Base-by-base conservation (phyloP, 53 echinoderm and acorn worm genomes). In the Zoroaster sp. region DNA sequence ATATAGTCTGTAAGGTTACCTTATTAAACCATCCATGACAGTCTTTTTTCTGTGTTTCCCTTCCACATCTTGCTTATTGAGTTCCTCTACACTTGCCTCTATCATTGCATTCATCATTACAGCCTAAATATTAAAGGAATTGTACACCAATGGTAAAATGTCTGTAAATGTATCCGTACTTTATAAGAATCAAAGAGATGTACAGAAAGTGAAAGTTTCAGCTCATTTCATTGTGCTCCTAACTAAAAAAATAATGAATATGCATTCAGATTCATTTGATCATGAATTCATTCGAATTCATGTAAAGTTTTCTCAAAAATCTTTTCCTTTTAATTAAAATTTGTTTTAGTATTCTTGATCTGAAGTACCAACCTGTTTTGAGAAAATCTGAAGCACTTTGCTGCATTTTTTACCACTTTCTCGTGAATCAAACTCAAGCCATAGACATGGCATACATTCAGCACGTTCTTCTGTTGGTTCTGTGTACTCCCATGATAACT, bases 21-120 rank as follows among this genome's bases (percentile, higher is more conserved):
- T 94, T 53, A 96, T 59, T 14, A 96, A 78, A 14, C 94, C 96
- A 36, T 88, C 87, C 37, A 94, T 81, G 5, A 96, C 93, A 12
- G 87, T 97, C 46, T 89, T 92, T 13, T 78, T 55, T 49, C 74
- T 73, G 25, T 91, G 79, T 4, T 73, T 80, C 30, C 73, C 92
- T 43, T 90, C 88, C 45, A 92, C 68, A 73, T 99, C 99, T 73
- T 90, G 92, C 76, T 99, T 96, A 82, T 99, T 99, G 21, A 99
- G 89, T 68, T 99, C 96, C 69, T 96, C 99, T 15, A 99, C 94
- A 66, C 94, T 91, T 52, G 99, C 99, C 47, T 99, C 96, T 10
- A 99, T 94, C 89, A 99, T 76, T 2, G 96, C 99, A 92, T 99
- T 99, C 96, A 99, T 99, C 99, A 96, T 98, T 18, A 94, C 88